These are phyloP conservation scores for Cardiocondyla obscurior DNA, from an alignment of 1,140 invertebrate genomes.

Conservation along the genomic window DNA sequence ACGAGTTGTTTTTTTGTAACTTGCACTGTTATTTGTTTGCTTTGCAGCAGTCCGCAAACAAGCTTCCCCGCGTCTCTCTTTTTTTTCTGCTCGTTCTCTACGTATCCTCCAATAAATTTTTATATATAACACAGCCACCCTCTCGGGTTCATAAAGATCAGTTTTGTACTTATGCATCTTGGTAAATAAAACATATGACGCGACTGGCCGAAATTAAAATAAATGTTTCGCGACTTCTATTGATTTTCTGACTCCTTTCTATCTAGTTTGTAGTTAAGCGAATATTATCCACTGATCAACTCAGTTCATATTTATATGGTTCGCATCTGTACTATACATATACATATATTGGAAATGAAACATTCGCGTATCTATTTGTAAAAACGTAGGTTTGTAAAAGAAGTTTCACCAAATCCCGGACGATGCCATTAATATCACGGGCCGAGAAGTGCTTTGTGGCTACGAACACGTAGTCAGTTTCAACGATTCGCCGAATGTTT, in stretches of 20 bases:
- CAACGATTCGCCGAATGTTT: conserved; percentile 42
- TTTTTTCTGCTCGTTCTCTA: background rate
- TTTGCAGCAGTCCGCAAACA: conserved; percentile 18
- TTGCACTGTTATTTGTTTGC: conserved; percentile 46
- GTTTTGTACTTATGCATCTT: background rate
- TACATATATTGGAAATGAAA: conserved; percentile 45
- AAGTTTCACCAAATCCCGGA: conserved; percentile 65
- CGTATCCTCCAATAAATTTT: background rate
- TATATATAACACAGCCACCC: background rate
- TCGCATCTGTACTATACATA: conserved; percentile 36
- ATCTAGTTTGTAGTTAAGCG: background rate
- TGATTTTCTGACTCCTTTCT: conserved; percentile 8
- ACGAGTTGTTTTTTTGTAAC: conserved; percentile 46
- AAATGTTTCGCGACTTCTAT: background rate
- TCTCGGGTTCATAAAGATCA: background rate
- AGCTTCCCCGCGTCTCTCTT: background rate
- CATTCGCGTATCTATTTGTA: conserved; percentile 64
- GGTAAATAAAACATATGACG: background rate
- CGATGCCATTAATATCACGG: conserved; percentile 69
- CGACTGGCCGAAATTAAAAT: background rate
- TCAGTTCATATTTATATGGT: conserved; percentile 70
- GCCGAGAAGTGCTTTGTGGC: conserved; percentile 65
- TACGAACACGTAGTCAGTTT: background rate
- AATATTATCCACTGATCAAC: conserved; percentile 51
- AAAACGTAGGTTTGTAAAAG: conserved; percentile 56